Evolutionary conservation across 2,888 invertebrate genomes (phyloP), one percentile per base, ranked within the genome.

Genomic region (Clunio marinus): DNA sequence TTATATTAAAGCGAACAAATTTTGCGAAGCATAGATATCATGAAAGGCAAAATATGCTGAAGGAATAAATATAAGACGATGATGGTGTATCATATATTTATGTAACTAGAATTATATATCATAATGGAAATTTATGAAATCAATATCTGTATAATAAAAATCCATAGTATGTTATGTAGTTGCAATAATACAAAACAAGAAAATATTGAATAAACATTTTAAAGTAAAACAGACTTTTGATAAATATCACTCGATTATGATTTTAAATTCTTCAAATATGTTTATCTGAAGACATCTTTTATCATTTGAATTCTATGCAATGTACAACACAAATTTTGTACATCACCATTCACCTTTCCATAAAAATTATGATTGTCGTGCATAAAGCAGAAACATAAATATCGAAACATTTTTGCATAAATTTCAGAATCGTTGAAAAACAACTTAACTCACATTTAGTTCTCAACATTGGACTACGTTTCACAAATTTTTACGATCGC

Each of bases 161-260:
- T 46, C 51, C 7, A 51, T 65, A 45, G 41, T 65, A 65, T 65
- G 63, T 65, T 65, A 65, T 46, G 17, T 65, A 65, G 63, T 46
- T 65, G 63, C 63, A 65, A 65, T 65, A 65, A 65, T 2, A 17
- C 5, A 46, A 45, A 41, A 25, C 41, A 63, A 28, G 20, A 65
- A 45, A 46, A 65, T 28, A 46, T 46, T 27, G 41, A 46, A 65
- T 65, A 20, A 60, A 35, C 41, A 46, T 65, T 65, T 51, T 51
- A 51, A 51, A 51, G 51, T 51, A 20, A 51, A 51, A 51, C 32
- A 32, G 10, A 32, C 32, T 7, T 32, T n/a, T n/a, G n/a, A n/a
- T n/a, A n/a, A n/a, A n/a, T n/a, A n/a, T n/a, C n/a, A n/a, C n/a
- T n/a, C n/a, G n/a, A n/a, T n/a, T n/a, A n/a, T n/a, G n/a, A n/a